phyloP scores from a whole-genome alignment of 2,888 invertebrate species.

The Eupeodes latifasciatus region DNA sequence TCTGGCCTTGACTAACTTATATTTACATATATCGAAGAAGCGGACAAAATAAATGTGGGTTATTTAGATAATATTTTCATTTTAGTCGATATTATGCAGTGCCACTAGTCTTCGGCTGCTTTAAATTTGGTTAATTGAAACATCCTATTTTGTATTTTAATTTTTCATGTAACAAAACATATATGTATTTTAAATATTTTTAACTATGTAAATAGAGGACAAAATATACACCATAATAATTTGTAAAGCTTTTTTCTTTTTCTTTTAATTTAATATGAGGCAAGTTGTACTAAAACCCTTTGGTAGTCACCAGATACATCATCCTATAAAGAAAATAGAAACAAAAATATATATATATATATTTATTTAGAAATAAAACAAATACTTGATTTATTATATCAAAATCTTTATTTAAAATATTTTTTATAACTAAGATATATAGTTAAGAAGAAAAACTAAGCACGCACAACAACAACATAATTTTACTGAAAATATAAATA shows the following conservation, averaged over 20 bases:
- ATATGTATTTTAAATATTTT: conserved; percentile 1
- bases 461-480: conserved; percentile 37
- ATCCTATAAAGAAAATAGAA: conserved; percentile 84
- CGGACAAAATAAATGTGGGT: too few species aligned
- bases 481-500: conserved; percentile 9
- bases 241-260: background rate
- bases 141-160: background rate
- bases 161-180: conserved; percentile 25
- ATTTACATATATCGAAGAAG: too few species aligned
- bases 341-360: conserved; percentile 47
- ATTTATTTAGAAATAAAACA: conserved; percentile 50
- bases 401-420: conserved; percentile 28
- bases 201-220: conserved; percentile 24
- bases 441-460: background rate
- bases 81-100: too few species aligned
- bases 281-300: conserved; percentile 86
- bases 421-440: conserved; percentile 2
- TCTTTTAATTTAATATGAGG: conserved; percentile 79
- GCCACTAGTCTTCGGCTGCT: too few species aligned
- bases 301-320: conserved; percentile 89
- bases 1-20: too few species aligned
- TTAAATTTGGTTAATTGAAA: background rate
- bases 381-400: conserved; percentile 31
- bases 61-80: too few species aligned
- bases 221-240: conserved; percentile 5